phyloP scores from a whole-genome alignment of 2,113 vertebrate species.

The Nibea albiflora region DNA sequence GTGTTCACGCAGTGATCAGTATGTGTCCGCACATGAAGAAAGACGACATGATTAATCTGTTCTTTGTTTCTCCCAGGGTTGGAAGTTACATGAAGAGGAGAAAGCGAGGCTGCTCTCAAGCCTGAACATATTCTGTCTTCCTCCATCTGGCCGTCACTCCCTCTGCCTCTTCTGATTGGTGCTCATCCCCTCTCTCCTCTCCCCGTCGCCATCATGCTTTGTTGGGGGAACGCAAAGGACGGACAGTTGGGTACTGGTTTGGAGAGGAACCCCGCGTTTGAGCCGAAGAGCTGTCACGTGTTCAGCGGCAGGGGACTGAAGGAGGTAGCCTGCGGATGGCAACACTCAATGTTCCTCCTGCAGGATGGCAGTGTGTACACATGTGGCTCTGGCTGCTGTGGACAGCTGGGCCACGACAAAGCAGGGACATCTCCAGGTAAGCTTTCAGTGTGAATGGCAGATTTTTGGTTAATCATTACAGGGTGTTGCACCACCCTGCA shows the following conservation, averaged over 20 bases:
- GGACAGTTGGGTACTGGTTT: conserved; percentile 90
- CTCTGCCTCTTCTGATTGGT: conserved; percentile 45
- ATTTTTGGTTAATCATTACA: background rate
- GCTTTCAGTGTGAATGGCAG: background rate
- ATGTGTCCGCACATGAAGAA: background rate
- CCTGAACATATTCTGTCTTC: conserved; percentile 67
- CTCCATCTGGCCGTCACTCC: conserved; percentile 40
- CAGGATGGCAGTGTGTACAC: conserved; percentile 94
- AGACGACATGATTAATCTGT: conserved; percentile 7
- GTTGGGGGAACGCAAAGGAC: conserved; percentile 94
- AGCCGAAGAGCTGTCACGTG: conserved; percentile 87
- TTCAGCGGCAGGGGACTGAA: conserved; percentile 88
- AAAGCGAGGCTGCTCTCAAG: conserved; percentile 74
- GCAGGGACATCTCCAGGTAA: conserved; percentile 90
- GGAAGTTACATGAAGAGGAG: conserved; percentile 75
- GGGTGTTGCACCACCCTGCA: no score
- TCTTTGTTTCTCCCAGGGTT: conserved; percentile 62
- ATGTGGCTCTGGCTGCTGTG: conserved; percentile 93
- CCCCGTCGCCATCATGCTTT: conserved; percentile 87
- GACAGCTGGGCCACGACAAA: conserved; percentile 93
- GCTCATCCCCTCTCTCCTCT: conserved; percentile 40
- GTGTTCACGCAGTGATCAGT: background rate
- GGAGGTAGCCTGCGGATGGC: conserved; percentile 91
- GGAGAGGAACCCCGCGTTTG: conserved; percentile 84
- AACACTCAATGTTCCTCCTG: conserved; percentile 93